phyloP scores from a whole-genome alignment of 2,888 invertebrate species.

The Eremobia ochroleuca region DNA sequence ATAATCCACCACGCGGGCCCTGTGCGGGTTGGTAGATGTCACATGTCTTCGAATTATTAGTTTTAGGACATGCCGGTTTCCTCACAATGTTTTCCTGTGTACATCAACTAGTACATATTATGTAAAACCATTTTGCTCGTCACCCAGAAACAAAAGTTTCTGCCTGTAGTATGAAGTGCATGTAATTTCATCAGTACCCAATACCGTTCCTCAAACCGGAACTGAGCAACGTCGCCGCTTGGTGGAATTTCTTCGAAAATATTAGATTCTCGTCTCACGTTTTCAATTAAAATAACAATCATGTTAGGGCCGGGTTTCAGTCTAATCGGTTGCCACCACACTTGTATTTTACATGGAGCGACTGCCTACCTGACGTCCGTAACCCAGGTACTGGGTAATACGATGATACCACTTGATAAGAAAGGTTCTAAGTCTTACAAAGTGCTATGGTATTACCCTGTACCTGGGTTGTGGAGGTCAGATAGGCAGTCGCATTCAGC shows the following conservation, averaged over 20 bases:
- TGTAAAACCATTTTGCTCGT: neutral
- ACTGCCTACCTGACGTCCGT: neutral
- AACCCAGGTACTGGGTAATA: neutral
- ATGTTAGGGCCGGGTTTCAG: neutral
- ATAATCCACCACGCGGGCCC: too few species aligned
- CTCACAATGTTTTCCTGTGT: too few species aligned
- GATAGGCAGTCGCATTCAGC: too few species aligned
- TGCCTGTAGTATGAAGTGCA: neutral
- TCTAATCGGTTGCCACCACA: neutral
- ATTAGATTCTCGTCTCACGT: neutral
- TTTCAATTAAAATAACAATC: neutral
- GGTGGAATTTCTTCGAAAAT: neutral
- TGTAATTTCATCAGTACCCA: neutral
- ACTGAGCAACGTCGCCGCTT: neutral
- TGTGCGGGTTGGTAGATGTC: too few species aligned
- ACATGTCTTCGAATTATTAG: too few species aligned
- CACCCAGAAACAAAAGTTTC: neutral
- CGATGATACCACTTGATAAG: too few species aligned
- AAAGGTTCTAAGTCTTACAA: too few species aligned
- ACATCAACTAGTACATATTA: too few species aligned
- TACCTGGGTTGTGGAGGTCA: too few species aligned
- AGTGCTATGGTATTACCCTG: too few species aligned
- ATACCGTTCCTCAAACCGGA: neutral
- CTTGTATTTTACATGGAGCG: too few species aligned
- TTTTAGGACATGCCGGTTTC: too few species aligned